Base-by-base conservation (phyloP, 1,140 invertebrate species). In the Argopecten irradians region DNA sequence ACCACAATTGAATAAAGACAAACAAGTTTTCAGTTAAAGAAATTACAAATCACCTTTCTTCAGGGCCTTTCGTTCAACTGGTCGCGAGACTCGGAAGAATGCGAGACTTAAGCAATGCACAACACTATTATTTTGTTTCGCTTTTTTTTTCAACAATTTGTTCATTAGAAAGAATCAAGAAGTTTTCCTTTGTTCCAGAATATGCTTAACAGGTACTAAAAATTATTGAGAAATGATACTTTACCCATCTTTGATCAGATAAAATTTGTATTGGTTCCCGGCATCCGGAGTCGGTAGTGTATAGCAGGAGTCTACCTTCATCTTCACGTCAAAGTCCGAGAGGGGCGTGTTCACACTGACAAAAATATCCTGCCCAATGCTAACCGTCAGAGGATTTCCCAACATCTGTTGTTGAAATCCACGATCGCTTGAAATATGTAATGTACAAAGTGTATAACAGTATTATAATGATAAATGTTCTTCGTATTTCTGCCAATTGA, bases 241-340 rank as follows among this genome's bases (percentile, higher is more conserved):
- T n/a, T 88, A 91, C 90, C 89, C 90, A 34, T 91, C 86, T 84
- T 83, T 82, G n/a, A 91, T 88, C 3, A 91, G 85, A 14, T 88
- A 89, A 35, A 87, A 90, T 19, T 83, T 84, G 0, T 83, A 46
- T 19, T 84, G 34, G n/a, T 86, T 71, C 0, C 83, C 36, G 0
- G 87, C 34, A 32, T 39, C 34, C 7, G 28, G 3, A 0, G 83
- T 33, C 33, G 89, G 89, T 28, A 84, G 86, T 2, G 86, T 84
- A 82, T 87, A 91, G 33, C 90, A 91, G 1, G 87, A 28, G 8
- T 86, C 55, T 3, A 91, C 82, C 0, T 87, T 85, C 90, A 90
- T 91, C 34, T 87, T 88, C 5, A 87, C 34, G 32, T 82, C 71
- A 86, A 85, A 87, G 41, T 90, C 86, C 3, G 36, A 46, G 33